phyloP scores from a whole-genome alignment of 2,888 invertebrate genomes.

The Xylophagus ater region DNA sequence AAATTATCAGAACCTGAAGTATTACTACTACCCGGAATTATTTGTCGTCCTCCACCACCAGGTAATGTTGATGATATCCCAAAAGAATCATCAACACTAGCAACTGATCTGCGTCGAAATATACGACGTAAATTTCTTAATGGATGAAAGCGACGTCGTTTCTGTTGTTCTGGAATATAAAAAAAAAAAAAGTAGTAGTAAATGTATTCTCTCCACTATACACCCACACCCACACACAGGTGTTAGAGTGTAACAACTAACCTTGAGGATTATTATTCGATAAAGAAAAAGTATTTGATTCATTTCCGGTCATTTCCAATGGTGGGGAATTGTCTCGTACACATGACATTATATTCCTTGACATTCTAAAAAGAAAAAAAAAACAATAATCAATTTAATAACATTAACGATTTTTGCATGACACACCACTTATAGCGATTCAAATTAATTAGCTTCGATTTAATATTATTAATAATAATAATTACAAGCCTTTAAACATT shows the following conservation, averaged over 20 bases:
- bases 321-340: constrained; percentile 39
- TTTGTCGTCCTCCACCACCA: constrained; percentile 9
- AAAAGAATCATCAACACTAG: constrained; percentile 28
- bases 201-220: too few species aligned
- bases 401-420: too few species aligned
- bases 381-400: too few species aligned
- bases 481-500: too few species aligned
- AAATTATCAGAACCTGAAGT: constrained; percentile 10
- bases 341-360: constrained; percentile 39
- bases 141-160: constrained; percentile 38
- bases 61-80: constrained; percentile 13
- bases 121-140: constrained; percentile 37
- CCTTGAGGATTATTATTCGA: constrained; percentile 24
- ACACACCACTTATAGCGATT: too few species aligned
- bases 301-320: constrained; percentile 29
- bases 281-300: constrained; percentile 32
- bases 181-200: constrained; percentile 15
- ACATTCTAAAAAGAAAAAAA: constrained; percentile 30
- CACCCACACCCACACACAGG: too few species aligned
- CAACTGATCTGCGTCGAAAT: constrained; percentile 37
- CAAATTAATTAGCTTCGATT: too few species aligned
- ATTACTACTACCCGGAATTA: constrained; percentile 8
- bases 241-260: too few species aligned
- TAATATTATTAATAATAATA: too few species aligned
- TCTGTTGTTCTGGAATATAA: constrained; percentile 30